A percentile compares a stretch with the other conserved stretches of the same genome.
phyloP scores from a whole-genome alignment of 2,797 vertebrate genomes.

The Setipinna tenuifilis region DNA sequence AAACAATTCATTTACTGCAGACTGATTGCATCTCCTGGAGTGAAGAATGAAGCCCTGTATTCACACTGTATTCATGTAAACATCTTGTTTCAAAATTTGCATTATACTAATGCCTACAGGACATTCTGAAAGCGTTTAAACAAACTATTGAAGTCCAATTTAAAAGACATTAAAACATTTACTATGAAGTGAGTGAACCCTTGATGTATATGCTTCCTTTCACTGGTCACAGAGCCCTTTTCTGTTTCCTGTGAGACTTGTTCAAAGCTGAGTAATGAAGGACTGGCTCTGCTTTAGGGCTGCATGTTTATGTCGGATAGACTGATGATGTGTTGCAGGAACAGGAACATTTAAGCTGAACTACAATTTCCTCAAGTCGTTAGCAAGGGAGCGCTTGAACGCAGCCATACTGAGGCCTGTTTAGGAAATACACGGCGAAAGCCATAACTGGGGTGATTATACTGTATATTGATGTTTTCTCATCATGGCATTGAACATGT shows the following conservation, averaged over 20 bases:
- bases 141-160: neutral
- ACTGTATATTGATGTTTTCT: neutral
- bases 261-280: constrained; percentile 34
- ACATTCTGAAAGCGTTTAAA: neutral
- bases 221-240: neutral
- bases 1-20: neutral
- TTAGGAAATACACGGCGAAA: neutral
- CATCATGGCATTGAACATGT: neutral
- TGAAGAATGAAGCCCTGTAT: neutral
- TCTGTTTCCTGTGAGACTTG: constrained; percentile 38
- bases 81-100: neutral
- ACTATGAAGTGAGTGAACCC: neutral
- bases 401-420: neutral
- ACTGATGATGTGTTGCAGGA: constrained; percentile 42
- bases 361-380: constrained; percentile 11
- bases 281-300: constrained; percentile 38
- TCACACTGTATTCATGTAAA: neutral
- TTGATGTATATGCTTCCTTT: neutral
- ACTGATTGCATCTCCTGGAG: neutral
- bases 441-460: neutral
- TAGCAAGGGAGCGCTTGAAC: neutral
- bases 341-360: constrained; percentile 8
- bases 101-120: neutral
- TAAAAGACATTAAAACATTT: neutral
- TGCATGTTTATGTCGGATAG: constrained; percentile 49